Evolutionary conservation across 2,888 invertebrate genomes (phyloP).

Genomic region (Drosophila birchii): DNA sequence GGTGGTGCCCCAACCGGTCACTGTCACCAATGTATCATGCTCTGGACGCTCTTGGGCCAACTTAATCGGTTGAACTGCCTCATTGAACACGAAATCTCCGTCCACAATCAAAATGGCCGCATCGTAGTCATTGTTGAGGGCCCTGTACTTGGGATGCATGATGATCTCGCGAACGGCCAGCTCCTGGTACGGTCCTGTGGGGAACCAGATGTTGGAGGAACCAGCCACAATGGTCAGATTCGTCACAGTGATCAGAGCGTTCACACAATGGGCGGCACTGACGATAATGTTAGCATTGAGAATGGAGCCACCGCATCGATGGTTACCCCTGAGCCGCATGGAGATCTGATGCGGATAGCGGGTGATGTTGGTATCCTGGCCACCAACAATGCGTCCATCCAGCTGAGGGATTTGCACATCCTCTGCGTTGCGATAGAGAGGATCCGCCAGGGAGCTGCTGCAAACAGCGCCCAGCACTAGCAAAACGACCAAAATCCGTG

Average conservation of each 20-base stretch:
- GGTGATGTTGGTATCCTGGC: conserved; percentile 57
- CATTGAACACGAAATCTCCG: conserved; percentile 81
- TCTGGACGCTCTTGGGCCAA: conserved; percentile 85
- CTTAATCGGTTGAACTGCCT: conserved; percentile 86
- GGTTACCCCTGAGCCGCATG: conserved; percentile 71
- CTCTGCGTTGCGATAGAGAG: conserved; percentile 28
- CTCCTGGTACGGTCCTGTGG: conserved; percentile 39
- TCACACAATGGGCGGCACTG: conserved; percentile 79
- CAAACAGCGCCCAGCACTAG: conserved; percentile 37
- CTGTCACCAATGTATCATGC: conserved; percentile 52
- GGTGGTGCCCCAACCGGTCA: conserved; percentile 80
- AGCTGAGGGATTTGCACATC: conserved; percentile 48
- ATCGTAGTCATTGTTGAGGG: conserved; percentile 86
- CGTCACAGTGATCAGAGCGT: conserved; percentile 26
- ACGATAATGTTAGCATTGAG: conserved; percentile 57
- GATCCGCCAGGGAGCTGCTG: conserved; percentile 42
- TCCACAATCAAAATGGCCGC: conserved; percentile 87
- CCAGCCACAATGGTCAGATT: conserved; percentile 74
- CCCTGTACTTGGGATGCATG: conserved; percentile 86
- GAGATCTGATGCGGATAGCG: conserved; percentile 78
- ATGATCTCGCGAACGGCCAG: conserved; percentile 86
- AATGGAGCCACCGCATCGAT: conserved; percentile 80
- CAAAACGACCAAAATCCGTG: conserved; percentile 58
- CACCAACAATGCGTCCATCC: conserved; percentile 80
- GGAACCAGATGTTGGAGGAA: conserved; percentile 49